Evolutionary conservation across 2,797 vertebrate genomes (phyloP).

Genomic region (Rhinophrynus dorsalis): DNA sequence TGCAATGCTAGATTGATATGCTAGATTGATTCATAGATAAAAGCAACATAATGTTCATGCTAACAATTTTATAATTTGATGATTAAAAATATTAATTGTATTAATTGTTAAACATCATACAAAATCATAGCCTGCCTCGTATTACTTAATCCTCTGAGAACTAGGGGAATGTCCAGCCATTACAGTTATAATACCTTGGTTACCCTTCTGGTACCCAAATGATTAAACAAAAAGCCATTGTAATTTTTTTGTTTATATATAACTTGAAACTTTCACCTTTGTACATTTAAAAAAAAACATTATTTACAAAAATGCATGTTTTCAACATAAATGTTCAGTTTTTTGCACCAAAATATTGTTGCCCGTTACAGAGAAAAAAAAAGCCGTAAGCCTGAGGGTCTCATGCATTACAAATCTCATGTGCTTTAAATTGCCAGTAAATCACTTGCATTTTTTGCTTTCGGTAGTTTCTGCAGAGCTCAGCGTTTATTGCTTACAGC

Average conservation of each 20-base stretch:
- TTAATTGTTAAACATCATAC: background rate
- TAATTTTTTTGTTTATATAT: background rate
- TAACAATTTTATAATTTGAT: too few species aligned
- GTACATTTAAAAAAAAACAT: background rate
- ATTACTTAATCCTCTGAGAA: too few species aligned
- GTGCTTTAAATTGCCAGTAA: slow-evolving; percentile 75
- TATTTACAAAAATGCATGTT: slow-evolving; percentile 9
- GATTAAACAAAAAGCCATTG: too few species aligned
- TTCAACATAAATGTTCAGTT: slow-evolving; percentile 71
- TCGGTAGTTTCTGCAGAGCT: slow-evolving; percentile 79
- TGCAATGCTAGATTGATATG: too few species aligned
- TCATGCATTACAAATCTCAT: slow-evolving; percentile 76
- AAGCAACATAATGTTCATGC: too few species aligned
- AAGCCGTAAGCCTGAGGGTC: slow-evolving; percentile 66
- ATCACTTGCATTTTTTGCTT: slow-evolving; percentile 71
- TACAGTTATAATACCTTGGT: too few species aligned
- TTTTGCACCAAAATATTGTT: slow-evolving; percentile 74
- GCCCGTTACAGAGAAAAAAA: slow-evolving; percentile 64
- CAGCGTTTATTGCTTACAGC: slow-evolving; percentile 78
- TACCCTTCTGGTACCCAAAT: too few species aligned
- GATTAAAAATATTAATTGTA: background rate
- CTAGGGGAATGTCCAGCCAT: too few species aligned
- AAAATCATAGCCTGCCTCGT: too few species aligned
- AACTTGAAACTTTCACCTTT: background rate
- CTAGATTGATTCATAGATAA: too few species aligned